A percentile compares a stretch with the other conserved stretches of the same genome.
Evolutionary conservation across 2,797 vertebrate species (phyloP).

Genomic region (Podarcis siculus): DNA sequence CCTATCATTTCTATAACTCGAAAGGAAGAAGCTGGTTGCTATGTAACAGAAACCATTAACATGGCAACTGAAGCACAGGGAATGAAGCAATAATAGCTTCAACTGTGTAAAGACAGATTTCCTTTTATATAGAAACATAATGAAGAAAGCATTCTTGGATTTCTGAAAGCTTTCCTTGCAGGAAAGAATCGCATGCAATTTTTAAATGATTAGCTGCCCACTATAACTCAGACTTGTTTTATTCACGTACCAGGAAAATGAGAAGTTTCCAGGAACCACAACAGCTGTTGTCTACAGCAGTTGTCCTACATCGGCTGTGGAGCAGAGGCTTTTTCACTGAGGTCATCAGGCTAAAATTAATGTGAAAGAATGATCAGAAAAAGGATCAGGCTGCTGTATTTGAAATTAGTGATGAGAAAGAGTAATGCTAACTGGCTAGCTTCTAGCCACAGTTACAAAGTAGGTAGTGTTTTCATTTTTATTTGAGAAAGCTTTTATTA

Average conservation of each 20-base stretch:
- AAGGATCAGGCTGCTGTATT: neutral
- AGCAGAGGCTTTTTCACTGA: slow-evolving; percentile 50
- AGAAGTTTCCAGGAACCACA: slow-evolving; percentile 49
- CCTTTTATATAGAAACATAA: slow-evolving; percentile 31
- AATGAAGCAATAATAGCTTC: neutral
- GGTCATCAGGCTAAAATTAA: slow-evolving; percentile 68
- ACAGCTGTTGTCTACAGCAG: slow-evolving; percentile 74
- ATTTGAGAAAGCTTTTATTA: neutral
- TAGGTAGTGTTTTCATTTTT: neutral
- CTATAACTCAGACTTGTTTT: slow-evolving; percentile 46
- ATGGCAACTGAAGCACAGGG: neutral
- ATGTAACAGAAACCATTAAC: neutral
- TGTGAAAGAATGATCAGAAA: neutral
- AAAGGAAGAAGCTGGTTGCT: neutral
- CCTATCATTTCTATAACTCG: neutral
- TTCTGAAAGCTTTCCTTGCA: slow-evolving; percentile 9
- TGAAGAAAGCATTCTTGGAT: slow-evolving; percentile 27
- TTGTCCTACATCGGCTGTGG: slow-evolving; percentile 65
- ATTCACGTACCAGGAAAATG: slow-evolving; percentile 38
- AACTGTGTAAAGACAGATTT: neutral
- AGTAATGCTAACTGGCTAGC: neutral
- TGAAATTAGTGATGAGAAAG: slow-evolving; percentile 1
- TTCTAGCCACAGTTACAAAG: neutral
- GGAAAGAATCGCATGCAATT: neutral
- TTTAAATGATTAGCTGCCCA: slow-evolving; percentile 46